Percentiles rank a stretch among this genome's conserved stretches.
Conservation (phyloP, 2,888 invertebrate genomes). For the Cremastinae sp. region DNA sequence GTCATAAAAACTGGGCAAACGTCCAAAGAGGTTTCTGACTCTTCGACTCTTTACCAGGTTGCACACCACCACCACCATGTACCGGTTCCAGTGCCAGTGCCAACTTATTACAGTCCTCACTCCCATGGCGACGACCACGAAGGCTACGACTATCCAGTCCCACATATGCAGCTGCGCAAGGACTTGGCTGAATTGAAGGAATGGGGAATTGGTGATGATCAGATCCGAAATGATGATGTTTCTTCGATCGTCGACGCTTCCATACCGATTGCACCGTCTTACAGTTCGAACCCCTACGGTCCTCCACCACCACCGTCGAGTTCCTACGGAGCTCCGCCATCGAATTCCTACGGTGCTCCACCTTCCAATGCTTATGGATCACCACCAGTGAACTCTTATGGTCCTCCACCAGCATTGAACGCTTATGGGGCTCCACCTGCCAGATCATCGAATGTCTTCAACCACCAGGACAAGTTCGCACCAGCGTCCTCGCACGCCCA, state of each 20-base stretch:
- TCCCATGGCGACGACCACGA: constrained; percentile 74
- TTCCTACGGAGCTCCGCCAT: no score
- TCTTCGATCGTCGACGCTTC: no score
- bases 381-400: constrained; percentile 61
- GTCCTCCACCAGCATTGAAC: constrained; percentile 67
- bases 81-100: constrained; percentile 80
- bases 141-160: constrained; percentile 76
- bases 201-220: constrained; percentile 72
- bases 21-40: constrained; percentile 23
- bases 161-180: constrained; percentile 77
- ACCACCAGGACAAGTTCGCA: constrained; percentile 66
- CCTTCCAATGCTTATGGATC: constrained; percentile 49
- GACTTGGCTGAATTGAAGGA: constrained; percentile 78
- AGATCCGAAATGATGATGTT: no score
- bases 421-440: constrained; percentile 62
- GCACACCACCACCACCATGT: constrained; percentile 89
- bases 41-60: constrained; percentile 81
- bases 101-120: constrained; percentile 69
- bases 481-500: constrained; percentile 65
- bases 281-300: constrained; percentile 65
- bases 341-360: constrained; percentile 15
- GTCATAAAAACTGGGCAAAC: background rate
- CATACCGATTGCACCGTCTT: constrained; percentile 66
- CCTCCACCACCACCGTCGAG: no score
- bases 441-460: constrained; percentile 62